Conservation (phyloP, 1,140 invertebrate species). For the Aphaenogaster floridana region DNA sequence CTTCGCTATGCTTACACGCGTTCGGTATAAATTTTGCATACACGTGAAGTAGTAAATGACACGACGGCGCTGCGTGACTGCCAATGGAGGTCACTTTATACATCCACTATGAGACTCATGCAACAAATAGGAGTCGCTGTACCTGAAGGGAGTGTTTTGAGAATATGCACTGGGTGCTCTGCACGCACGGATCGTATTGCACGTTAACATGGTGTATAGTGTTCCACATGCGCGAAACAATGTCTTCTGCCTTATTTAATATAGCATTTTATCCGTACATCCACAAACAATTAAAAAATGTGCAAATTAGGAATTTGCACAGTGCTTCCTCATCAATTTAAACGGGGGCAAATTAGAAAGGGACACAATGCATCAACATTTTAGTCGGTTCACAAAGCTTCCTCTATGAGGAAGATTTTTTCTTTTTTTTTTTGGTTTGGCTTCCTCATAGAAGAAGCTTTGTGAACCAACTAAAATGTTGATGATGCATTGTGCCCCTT, state of each 20-base stretch:
- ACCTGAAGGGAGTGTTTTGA: conserved; percentile 12
- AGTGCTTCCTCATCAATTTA: too few species aligned
- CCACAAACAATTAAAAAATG: neutral
- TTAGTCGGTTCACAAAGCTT: too few species aligned
- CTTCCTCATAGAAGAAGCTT: too few species aligned
- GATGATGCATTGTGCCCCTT: too few species aligned
- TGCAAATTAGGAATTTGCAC: too few species aligned
- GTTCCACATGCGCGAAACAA: neutral
- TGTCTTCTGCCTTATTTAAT: conserved; percentile 4
- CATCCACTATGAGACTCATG: conserved; percentile 14
- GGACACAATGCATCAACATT: too few species aligned
- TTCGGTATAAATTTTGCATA: conserved; percentile 32
- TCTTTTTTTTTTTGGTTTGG: too few species aligned
- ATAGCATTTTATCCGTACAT: neutral
- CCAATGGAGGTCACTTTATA: conserved; percentile 57
- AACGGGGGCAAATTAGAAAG: too few species aligned
- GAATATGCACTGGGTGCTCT: neutral
- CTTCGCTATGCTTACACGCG: neutral
- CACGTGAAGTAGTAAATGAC: conserved; percentile 42
- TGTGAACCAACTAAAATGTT: too few species aligned
- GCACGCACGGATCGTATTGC: conserved; percentile 3
- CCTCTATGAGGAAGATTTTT: too few species aligned
- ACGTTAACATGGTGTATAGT: neutral
- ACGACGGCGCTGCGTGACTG: conserved; percentile 45
- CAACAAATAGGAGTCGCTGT: conserved; percentile 37